Conservation (phyloP, 2,797 vertebrate genomes). For the Emydoidea blandingii region DNA sequence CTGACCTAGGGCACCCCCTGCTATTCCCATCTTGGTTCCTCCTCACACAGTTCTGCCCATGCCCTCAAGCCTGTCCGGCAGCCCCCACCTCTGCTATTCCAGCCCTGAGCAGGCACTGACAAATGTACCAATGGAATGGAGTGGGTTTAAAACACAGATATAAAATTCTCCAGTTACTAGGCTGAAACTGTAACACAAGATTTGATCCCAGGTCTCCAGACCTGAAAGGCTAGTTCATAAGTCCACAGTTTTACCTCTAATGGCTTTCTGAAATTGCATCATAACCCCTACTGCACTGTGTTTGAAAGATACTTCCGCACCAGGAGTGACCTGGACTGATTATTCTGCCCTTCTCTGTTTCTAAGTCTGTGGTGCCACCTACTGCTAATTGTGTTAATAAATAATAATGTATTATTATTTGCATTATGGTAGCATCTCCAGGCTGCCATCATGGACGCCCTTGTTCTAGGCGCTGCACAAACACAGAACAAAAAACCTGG, state of each 20-base stretch:
- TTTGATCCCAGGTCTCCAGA: background rate
- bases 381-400: constrained; percentile 44
- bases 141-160: background rate
- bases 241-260: background rate
- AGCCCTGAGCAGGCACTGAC: background rate
- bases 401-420: background rate
- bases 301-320: background rate
- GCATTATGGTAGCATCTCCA: background rate
- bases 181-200: background rate
- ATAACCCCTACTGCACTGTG: background rate
- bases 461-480: background rate
- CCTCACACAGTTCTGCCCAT: background rate
- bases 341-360: rapidly evolving
- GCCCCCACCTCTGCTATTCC: background rate
- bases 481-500: background rate
- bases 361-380: constrained; percentile 57
- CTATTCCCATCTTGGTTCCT: background rate
- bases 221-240: background rate
- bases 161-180: background rate
- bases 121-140: background rate
- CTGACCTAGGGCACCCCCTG: rapidly evolving
- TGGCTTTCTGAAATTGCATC: background rate
- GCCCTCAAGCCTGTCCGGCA: background rate
- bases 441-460: rapidly evolving
- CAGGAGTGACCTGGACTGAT: background rate